Evolutionary conservation across 2,888 invertebrate genomes (phyloP).

Genomic region (Tachina grossa): DNA sequence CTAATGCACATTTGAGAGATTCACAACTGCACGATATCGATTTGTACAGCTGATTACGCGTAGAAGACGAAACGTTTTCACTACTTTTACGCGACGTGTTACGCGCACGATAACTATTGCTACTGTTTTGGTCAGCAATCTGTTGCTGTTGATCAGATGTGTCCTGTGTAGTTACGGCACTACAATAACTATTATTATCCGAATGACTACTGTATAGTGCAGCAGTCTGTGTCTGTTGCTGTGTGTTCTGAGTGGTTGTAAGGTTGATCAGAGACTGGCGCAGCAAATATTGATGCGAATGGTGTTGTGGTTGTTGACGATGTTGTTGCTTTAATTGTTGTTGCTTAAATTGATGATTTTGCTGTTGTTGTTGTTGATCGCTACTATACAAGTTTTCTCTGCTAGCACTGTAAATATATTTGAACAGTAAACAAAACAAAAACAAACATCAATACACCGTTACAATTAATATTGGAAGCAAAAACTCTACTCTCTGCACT

Average conservation of each 20-base stretch:
- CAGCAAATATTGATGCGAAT: slow-evolving; percentile 81
- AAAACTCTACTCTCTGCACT: slow-evolving; percentile 46
- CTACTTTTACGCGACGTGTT: slow-evolving; percentile 60
- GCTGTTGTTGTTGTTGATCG: slow-evolving; percentile 76
- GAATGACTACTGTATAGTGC: slow-evolving; percentile 63
- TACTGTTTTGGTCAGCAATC: slow-evolving; percentile 25
- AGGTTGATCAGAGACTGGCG: slow-evolving; percentile 83
- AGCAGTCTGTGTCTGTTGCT: slow-evolving; percentile 63
- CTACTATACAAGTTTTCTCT: slow-evolving; percentile 81
- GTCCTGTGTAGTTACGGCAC: slow-evolving; percentile 68
- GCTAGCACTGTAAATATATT: slow-evolving; percentile 78
- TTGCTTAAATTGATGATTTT: slow-evolving; percentile 73
- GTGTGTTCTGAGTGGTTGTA: slow-evolving; percentile 79
- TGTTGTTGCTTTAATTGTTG: slow-evolving; percentile 77
- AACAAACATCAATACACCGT: slow-evolving; percentile 72
- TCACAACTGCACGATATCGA: slow-evolving; percentile 80
- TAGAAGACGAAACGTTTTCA: slow-evolving; percentile 48
- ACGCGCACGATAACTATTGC: slow-evolving; percentile 53
- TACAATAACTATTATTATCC: slow-evolving; percentile 70
- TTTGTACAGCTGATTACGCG: slow-evolving; percentile 74
- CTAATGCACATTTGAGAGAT: slow-evolving; percentile 77
- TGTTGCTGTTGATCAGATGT: slow-evolving; percentile 65
- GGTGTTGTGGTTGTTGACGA: slow-evolving; percentile 72
- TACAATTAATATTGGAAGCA: slow-evolving; percentile 37
- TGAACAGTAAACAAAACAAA: slow-evolving; percentile 71